phyloP scores from a whole-genome alignment of 1,140 invertebrate genomes.

The Chionoecetes opilio region DNA sequence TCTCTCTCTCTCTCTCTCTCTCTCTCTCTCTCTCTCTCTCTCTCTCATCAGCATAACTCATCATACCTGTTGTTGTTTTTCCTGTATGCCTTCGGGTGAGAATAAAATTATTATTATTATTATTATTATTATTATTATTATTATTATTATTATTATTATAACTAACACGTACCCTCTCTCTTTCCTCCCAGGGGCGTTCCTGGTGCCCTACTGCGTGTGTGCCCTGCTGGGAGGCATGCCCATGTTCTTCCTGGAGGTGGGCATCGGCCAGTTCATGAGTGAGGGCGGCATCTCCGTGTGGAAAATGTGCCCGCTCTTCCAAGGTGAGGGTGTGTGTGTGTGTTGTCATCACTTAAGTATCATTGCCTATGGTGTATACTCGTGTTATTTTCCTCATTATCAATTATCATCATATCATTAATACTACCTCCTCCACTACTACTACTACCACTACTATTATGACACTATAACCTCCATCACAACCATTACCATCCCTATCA shows the following conservation, averaged over 20 bases:
- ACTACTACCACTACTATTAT: not conserved
- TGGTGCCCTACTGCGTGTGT: conserved; percentile 87
- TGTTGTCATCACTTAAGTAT: too few relatives aligned
- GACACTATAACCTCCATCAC: not conserved
- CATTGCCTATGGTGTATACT: too few relatives aligned
- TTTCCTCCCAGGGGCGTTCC: conserved; percentile 85
- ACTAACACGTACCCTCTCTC: not conserved
- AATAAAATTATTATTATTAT: not conserved
- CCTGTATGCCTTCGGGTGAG: too few relatives aligned
- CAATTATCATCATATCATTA: too few relatives aligned
- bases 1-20: not conserved
- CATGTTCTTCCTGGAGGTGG: conserved; percentile 87
- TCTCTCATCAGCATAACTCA: not conserved
- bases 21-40: not conserved
- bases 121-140: not conserved
- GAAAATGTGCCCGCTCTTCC: conserved; percentile 85
- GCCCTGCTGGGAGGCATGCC: conserved; percentile 86
- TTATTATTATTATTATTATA: not conserved
- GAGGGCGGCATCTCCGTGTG: conserved; percentile 85
- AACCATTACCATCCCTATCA: not conserved
- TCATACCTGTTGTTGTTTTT: too few relatives aligned
- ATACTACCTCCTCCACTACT: too few relatives aligned
- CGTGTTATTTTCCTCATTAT: too few relatives aligned
- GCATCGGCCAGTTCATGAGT: conserved; percentile 85
- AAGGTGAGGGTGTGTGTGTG: conserved; percentile 83